These are phyloP conservation scores for Percopsis omiscomaycus DNA, from an alignment of 2,797 vertebrate species.

Conservation along the genomic window DNA sequence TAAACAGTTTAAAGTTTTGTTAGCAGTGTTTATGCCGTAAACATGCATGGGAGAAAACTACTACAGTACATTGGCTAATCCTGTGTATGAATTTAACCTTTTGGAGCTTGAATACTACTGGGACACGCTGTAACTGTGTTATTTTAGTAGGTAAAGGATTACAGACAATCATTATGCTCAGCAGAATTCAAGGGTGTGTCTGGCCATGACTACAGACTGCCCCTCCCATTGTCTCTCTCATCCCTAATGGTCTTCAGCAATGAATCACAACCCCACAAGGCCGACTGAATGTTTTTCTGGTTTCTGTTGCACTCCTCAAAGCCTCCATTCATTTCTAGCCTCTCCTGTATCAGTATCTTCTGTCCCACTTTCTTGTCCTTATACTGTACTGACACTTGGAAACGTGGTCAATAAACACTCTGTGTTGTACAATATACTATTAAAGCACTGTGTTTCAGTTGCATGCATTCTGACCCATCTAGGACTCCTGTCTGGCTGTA, in stretches of 20 bases:
- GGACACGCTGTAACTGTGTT: too few species aligned
- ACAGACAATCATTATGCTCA: conserved; percentile 42
- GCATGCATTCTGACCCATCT: not conserved
- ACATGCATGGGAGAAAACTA: too few species aligned
- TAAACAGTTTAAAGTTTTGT: too few species aligned
- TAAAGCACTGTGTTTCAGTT: not conserved
- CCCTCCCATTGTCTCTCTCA: conserved; percentile 12
- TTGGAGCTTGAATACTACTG: too few species aligned
- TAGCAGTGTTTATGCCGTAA: too few species aligned
- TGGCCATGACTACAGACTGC: conserved; percentile 6
- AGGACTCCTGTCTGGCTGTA: not conserved
- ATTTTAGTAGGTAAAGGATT: conserved; percentile 10
- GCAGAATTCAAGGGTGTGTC: conserved; percentile 50
- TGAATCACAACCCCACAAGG: conserved; percentile 14
- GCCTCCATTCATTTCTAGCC: conserved; percentile 23
- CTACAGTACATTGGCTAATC: too few species aligned
- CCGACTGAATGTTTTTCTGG: not conserved
- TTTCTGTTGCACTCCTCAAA: conserved; percentile 33
- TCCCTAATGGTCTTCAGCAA: conserved; percentile 5
- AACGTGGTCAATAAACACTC: too few species aligned
- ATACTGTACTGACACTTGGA: too few species aligned
- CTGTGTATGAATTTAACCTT: too few species aligned
- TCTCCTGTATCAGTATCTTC: conserved; percentile 20
- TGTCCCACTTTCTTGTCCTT: conserved; percentile 37
- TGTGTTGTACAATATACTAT: too few species aligned